Base-by-base conservation (phyloP, 1,140 invertebrate species). In the Archivesica marissinica region DNA sequence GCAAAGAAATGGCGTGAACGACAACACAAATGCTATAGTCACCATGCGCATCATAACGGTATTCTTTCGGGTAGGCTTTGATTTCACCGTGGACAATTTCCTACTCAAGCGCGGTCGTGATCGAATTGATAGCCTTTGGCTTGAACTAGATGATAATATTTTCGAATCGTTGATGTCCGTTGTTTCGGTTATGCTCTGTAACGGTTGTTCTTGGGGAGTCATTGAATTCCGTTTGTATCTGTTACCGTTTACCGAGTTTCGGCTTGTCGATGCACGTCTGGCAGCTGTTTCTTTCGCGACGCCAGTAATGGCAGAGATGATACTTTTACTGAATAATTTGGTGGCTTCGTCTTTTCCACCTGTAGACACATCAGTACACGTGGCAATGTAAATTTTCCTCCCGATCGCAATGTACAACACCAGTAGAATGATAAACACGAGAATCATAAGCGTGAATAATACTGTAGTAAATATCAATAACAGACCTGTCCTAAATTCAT, bases 31-130 rank as follows among this genome's bases (percentile, higher is more conserved):
- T 25, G 81, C 81, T 35, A 84, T 84, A 2, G 81, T 84, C 13
- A 84, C 81, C 81, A 84, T 68, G 66, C 81, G n/a, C 81, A 84
- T 84, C 81, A 84, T 76, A 2, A 84, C 59, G 9, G 81, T 84
- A 52, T 84, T 84, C 30, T 61, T 84, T 39, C 81, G 20, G 9
- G 81, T 84, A 15, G 81, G 41, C 23, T 64, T 72, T n/a, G 33
- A 33, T n/a, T 47, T 47, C 6, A 74, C 38, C 38, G 72, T 74
- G 11, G 70, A 76, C 61, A 76, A 76, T 23, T 41, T 41, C 50
- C 70, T 56, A 44, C 64, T 81, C 1, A 35, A 35, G 25, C 41
- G 47, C 28, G 39, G 41, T 23, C 38, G 50, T 13, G 2, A n/a
- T 54, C 23, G 25, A 61, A 70, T 28, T 17, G 61, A 77, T 59